phyloP scores from a whole-genome alignment of 53 echinoderm and acorn worm species.

The Paracentrotus lividus region DNA sequence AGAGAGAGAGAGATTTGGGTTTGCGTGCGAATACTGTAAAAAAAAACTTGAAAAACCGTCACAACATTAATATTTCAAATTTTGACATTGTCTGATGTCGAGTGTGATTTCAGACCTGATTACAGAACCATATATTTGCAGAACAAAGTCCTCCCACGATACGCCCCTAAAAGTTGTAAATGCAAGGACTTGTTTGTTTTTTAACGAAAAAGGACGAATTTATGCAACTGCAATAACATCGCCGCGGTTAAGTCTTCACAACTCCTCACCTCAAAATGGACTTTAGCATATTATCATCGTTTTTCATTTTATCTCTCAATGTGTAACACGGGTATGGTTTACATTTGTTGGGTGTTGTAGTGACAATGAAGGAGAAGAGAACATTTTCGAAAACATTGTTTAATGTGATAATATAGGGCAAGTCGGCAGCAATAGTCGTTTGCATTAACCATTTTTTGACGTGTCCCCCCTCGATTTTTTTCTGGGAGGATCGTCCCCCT shows the following conservation, averaged over 20 bases:
- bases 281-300: not conserved
- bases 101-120: not conserved
- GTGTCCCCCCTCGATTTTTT: no score
- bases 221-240: not conserved
- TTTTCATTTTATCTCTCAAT: no score
- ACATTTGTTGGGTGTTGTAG: not conserved
- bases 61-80: not conserved
- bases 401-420: no score
- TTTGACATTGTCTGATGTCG: not conserved
- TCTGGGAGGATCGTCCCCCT: no score
- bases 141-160: constrained; percentile 31
- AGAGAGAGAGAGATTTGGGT: not conserved
- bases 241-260: not conserved
- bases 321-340: not conserved
- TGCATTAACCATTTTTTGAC: no score
- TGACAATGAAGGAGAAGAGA: no score
- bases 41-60: not conserved
- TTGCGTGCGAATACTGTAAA: no score
- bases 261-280: not conserved
- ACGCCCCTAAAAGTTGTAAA: constrained; percentile 23
- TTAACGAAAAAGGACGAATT: not conserved
- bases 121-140: not conserved
- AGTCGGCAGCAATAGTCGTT: no score
- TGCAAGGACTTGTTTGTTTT: not conserved
- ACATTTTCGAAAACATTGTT: no score